Base-by-base conservation (phyloP, 2,113 vertebrate genomes). In the Etheostoma cragini region DNA sequence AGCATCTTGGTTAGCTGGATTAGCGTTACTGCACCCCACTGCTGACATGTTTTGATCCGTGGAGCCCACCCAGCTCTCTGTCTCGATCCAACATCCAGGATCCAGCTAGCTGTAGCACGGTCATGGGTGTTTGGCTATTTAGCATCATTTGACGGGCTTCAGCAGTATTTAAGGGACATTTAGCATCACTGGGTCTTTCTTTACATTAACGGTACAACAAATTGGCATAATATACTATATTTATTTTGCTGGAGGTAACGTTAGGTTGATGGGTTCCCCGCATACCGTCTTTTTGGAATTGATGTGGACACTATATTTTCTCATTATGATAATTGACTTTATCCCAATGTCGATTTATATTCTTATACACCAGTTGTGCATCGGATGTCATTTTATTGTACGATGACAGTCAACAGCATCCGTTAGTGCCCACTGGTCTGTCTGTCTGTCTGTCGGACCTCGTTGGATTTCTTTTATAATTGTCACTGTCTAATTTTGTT, bases 41-140 rank as follows among this genome's bases (percentile, higher is more conserved):
- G 54, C 22, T 71, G 76, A 72, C 52, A 69, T 86, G 84, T 88
- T 90, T 74, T 78, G 50, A 58, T 87, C 15, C 17, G 49, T 52
- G 50, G 56, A 85, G 61, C 69, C 58, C 38, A 17, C 62, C 13
- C 67, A 76, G 65, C 65, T 50, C 49, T 42, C 13, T 74, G 21
- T 35, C n/a, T 60, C 2, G 52, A 73, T 52, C n/a, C 79, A 79
- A 19, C 53, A 75, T 70, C 71, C 75, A 73, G 69, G 35, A 61
- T 47, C 52, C 24, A 46, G 88, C 72, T 93, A 90, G 78, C 84
- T 42, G 69, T 7, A 24, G 89, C 80, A 19, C 22, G 64, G 38
- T 77, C 70, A 76, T 84, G 60, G 42, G 53, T 81, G 58, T 80
- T 66, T 17, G 52, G 35, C 5, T 56, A 1, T 69, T 63, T 21